phyloP scores from a whole-genome alignment of 2,888 invertebrate genomes.

The Margaritifera margaritifera region DNA sequence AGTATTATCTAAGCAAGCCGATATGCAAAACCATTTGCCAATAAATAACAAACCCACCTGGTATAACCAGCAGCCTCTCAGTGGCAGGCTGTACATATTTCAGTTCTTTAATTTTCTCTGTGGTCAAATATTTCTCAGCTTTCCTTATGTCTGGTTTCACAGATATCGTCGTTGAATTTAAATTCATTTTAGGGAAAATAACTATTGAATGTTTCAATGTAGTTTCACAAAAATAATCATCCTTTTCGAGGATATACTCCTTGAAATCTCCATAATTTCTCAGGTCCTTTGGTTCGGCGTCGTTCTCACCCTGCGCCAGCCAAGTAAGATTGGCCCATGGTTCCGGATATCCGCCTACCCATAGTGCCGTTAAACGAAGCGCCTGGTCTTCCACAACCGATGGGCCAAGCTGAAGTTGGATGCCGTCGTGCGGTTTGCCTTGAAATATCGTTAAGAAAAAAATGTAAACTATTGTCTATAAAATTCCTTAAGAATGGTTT shows the following conservation, averaged over 20 bases:
- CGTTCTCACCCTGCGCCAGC: constrained; percentile 24
- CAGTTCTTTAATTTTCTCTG: constrained; percentile 20
- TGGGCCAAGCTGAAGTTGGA: constrained; percentile 25
- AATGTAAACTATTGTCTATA: not conserved
- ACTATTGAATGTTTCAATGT: constrained; percentile 26
- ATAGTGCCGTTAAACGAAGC: constrained; percentile 26
- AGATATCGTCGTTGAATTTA: constrained; percentile 27
- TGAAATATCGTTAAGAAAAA: not conserved
- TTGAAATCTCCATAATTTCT: constrained; percentile 26
- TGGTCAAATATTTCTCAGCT: constrained; percentile 18
- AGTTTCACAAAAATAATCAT: constrained; percentile 26
- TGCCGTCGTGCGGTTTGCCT: constrained; percentile 31
- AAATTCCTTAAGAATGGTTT: no score
- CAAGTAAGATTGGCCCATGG: constrained; percentile 38
- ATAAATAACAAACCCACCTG: constrained; percentile 16
- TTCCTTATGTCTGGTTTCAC: constrained; percentile 23
- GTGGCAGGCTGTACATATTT: constrained; percentile 16
- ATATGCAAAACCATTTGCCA: not conserved
- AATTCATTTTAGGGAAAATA: constrained; percentile 29
- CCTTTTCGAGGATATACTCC: constrained; percentile 22
- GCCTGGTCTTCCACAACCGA: constrained; percentile 32
- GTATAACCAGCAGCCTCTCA: constrained; percentile 29
- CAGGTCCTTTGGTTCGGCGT: constrained; percentile 12
- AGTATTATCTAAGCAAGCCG: not conserved
- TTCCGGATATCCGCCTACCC: constrained; percentile 34